These are phyloP conservation scores for Euphydryas editha DNA, from an alignment of 2,888 invertebrate species.

Conservation along the genomic window DNA sequence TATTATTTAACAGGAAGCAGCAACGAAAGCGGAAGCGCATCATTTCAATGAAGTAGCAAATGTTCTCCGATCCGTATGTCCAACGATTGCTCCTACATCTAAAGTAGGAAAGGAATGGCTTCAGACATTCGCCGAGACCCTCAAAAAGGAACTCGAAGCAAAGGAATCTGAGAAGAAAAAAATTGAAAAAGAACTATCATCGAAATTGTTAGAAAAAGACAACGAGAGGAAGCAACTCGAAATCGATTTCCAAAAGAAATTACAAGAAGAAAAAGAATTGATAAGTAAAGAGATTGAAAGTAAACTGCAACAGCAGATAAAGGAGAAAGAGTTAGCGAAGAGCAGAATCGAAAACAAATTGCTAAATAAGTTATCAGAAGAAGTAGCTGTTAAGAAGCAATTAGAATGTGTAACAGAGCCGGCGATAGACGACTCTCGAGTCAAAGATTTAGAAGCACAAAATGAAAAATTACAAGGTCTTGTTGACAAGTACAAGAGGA, in stretches of 20 bases:
- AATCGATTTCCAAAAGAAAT: slow-evolving; percentile 31
- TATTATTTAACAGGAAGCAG: slow-evolving; percentile 59
- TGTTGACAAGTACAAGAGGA: slow-evolving; percentile 88
- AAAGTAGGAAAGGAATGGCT: slow-evolving; percentile 60
- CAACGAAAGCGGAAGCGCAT: slow-evolving; percentile 82
- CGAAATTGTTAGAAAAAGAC: slow-evolving; percentile 37
- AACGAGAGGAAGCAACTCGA: slow-evolving; percentile 41
- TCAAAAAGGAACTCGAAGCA: slow-evolving; percentile 53
- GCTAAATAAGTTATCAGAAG: slow-evolving; percentile 40
- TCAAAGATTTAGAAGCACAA: slow-evolving; percentile 82
- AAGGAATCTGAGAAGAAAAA: slow-evolving; percentile 38
- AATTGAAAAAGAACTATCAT: slow-evolving; percentile 28
- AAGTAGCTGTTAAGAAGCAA: slow-evolving; percentile 44
- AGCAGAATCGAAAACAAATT: slow-evolving; percentile 38
- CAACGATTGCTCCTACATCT: slow-evolving; percentile 55
- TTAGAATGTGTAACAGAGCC: slow-evolving; percentile 31
- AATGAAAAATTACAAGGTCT: slow-evolving; percentile 86
- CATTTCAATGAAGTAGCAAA: slow-evolving; percentile 84
- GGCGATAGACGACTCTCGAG: slow-evolving; percentile 51
- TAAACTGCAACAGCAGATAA: slow-evolving; percentile 37
- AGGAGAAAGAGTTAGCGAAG: slow-evolving; percentile 38
- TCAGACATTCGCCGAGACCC: slow-evolving; percentile 63
- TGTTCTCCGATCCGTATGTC: slow-evolving; percentile 63
- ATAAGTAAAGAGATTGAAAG: slow-evolving; percentile 32
- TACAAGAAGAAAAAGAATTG: slow-evolving; percentile 40